Evolutionary conservation across 2,888 invertebrate genomes (phyloP).

Genomic region (Opisthograptis luteolata): DNA sequence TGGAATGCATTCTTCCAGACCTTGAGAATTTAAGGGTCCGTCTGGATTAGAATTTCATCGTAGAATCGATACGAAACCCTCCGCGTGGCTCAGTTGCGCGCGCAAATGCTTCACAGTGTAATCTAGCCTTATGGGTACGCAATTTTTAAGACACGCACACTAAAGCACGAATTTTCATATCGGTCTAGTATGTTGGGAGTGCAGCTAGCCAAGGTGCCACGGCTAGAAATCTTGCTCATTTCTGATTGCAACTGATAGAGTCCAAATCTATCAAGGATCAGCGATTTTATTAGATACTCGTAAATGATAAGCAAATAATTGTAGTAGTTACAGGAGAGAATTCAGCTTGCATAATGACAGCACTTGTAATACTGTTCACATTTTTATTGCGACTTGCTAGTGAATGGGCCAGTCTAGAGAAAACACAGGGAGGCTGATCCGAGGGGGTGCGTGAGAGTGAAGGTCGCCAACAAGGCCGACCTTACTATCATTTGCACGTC

Average conservation of each 20-base stretch:
- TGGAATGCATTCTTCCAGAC: constrained; percentile 41
- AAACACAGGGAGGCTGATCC: constrained; percentile 56
- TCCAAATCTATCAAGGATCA: too few species aligned
- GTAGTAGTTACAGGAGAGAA: too few species aligned
- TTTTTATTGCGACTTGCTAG: constrained; percentile 43
- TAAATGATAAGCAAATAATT: too few species aligned
- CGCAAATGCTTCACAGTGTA: constrained; percentile 53
- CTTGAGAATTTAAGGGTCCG: constrained; percentile 42
- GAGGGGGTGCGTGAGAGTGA: constrained; percentile 68
- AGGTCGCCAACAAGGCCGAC: constrained; percentile 75
- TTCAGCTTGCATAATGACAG: neutral
- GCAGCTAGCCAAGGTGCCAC: too few species aligned
- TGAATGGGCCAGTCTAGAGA: constrained; percentile 74
- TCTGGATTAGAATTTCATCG: constrained; percentile 50
- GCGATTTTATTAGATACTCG: too few species aligned
- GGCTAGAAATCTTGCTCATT: too few species aligned
- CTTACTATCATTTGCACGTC: constrained; percentile 68
- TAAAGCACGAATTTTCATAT: neutral
- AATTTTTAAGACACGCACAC: neutral
- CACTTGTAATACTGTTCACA: constrained; percentile 18
- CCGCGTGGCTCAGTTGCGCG: constrained; percentile 70
- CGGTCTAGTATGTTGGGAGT: neutral
- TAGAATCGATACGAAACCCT: constrained; percentile 71
- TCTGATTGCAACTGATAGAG: too few species aligned
- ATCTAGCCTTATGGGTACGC: neutral